These are phyloP conservation scores for Tauraco hartlaubi DNA, from an alignment of 2,797 vertebrate species.

Conservation along the genomic window DNA sequence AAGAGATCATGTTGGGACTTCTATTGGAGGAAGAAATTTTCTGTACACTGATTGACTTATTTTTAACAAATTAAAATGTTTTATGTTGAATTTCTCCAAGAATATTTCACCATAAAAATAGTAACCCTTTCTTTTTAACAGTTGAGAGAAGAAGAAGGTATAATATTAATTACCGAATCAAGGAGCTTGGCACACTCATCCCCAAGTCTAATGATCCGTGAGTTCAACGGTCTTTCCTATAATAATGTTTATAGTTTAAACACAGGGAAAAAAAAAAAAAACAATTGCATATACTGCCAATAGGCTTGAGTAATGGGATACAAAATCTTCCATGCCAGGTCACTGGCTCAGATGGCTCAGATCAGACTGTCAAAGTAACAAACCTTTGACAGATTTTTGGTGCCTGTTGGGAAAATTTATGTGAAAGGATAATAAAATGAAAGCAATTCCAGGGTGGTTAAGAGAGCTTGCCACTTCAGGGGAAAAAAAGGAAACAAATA, in stretches of 20 bases:
- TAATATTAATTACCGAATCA: constrained; percentile 99
- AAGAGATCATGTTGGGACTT: neutral
- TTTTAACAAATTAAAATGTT: constrained; percentile 18
- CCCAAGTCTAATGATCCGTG: constrained; percentile 99
- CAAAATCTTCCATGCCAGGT: neutral
- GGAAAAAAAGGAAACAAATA: neutral
- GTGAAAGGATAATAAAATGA: neutral
- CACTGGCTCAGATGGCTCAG: neutral
- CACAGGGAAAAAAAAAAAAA: neutral
- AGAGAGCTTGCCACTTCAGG: neutral
- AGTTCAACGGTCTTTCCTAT: constrained; percentile 81
- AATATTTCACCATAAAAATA: constrained; percentile 64
- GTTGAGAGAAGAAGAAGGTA: constrained; percentile 98
- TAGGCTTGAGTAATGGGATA: neutral
- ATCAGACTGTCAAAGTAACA: neutral
- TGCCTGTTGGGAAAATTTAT: neutral
- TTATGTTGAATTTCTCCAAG: constrained; percentile 8
- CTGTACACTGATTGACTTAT: neutral
- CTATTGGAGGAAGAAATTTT: neutral
- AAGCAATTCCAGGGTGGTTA: neutral
- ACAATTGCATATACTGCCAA: neutral
- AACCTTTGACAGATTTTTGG: neutral
- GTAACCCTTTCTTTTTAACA: constrained; percentile 79
- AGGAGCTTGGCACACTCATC: constrained; percentile 98
- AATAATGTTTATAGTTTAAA: constrained; percentile 65